Evolutionary conservation across 2,113 vertebrate genomes (phyloP), one percentile per base, ranked within the genome.

Genomic region (Phyllopteryx taeniolatus): DNA sequence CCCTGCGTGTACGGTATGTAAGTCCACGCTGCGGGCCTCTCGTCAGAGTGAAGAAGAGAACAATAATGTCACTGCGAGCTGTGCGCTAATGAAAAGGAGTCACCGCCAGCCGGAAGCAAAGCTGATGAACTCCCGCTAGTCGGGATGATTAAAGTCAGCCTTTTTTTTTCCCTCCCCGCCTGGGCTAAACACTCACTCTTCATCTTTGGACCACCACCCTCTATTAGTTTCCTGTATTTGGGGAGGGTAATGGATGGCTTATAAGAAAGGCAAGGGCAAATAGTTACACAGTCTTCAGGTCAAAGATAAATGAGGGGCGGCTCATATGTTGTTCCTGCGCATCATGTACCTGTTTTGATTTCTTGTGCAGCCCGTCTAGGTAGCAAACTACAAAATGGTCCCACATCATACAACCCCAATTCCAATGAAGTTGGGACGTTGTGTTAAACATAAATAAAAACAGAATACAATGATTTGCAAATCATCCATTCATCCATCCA

Each of bases 111-210:
- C 73, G 64, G 70, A 80, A 73, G 84, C 84, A 67, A 83, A 90
- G 78, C 85, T 89, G 88, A 91, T 89, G 85, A 89, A 88, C 91
- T 90, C 83, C 88, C 78, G 80, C 83, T 79, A 86, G 79, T 67
- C 11, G 56, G 83, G 81, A 90, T 90, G 90, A 90, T 92, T 90
- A 87, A 90, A 79, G 81, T 76, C 80, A 79, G 83, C 49, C 86
- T 84, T 82, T 72, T 80, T 35, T 14, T 1, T 6, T 6, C 35
- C 35, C 7, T 64, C 72, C 44, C 73, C 59, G 78, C 70, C 68
- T 22, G 63, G 79, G 77, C 83, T 79, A 74, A 73, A 75, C 43
- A 1, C 73, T 71, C 72, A 4, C 66, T 56, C 78, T 72, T 46
- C 43, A 13, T 83, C 73, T 83, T 67, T 31, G 60, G 54, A 51